Evolutionary conservation across 1,140 invertebrate genomes (phyloP).

Genomic region (Gryon sp.): DNA sequence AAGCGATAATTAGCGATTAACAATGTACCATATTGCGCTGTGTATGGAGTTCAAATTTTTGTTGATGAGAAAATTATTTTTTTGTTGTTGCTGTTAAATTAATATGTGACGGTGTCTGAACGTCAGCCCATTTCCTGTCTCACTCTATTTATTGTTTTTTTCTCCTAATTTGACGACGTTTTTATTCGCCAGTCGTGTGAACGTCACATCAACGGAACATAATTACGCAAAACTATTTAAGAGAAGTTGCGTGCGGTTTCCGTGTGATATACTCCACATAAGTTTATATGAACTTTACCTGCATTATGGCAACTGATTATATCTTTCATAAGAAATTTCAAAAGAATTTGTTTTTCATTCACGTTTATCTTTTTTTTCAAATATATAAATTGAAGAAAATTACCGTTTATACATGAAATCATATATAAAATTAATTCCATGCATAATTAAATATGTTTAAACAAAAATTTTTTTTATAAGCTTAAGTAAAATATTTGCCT

Average conservation of each 20-base stretch:
- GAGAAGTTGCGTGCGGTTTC: slow-evolving; percentile 43
- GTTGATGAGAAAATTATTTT: slow-evolving; percentile 39
- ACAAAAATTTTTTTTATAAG: too few species aligned
- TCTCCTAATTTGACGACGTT: slow-evolving; percentile 25
- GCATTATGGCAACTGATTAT: too few species aligned
- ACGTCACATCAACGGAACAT: slow-evolving; percentile 46
- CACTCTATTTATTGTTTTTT: slow-evolving; percentile 8
- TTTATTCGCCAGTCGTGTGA: slow-evolving; percentile 30
- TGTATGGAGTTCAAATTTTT: too few species aligned
- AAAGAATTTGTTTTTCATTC: too few species aligned
- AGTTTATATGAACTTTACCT: slow-evolving; percentile 33
- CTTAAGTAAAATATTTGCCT: too few species aligned
- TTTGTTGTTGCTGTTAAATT: too few species aligned
- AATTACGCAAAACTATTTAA: slow-evolving; percentile 41
- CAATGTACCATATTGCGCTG: neutral
- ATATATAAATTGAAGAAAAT: too few species aligned
- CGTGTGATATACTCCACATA: slow-evolving; percentile 19
- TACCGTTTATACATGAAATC: too few species aligned
- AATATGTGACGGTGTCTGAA: slow-evolving; percentile 4
- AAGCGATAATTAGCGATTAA: slow-evolving; percentile 30
- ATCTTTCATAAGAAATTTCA: too few species aligned
- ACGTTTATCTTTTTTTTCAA: too few species aligned
- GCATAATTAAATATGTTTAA: too few species aligned
- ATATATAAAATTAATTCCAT: too few species aligned
- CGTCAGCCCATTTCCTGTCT: slow-evolving; percentile 19